Conservation (phyloP, 2,888 invertebrate genomes). For the Strigamia maritima region DNA sequence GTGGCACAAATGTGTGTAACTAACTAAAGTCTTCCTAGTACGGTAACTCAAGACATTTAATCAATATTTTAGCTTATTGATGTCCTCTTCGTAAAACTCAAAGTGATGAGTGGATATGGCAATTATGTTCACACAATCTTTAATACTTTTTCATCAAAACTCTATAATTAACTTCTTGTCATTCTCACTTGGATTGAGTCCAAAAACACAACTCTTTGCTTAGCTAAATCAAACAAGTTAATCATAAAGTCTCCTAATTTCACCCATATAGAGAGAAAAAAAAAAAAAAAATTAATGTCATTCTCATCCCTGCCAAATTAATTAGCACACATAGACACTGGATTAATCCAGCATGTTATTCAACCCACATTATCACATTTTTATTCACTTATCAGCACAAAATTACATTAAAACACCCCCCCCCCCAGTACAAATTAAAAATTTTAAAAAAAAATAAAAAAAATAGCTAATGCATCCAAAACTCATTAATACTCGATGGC, state of each 20-base stretch:
- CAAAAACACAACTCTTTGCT: constrained; percentile 22
- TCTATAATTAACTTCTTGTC: constrained; percentile 19
- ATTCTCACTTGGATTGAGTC: constrained; percentile 22
- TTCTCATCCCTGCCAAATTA: constrained; percentile 20
- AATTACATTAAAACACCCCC: not conserved
- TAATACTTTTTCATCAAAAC: not conserved
- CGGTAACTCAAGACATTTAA: too few species aligned
- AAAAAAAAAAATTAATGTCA: not conserved
- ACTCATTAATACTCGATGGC: not conserved
- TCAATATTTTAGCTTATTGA: too few species aligned
- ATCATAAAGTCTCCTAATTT: not conserved
- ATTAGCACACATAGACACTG: constrained; percentile 18
- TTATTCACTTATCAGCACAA: constrained; percentile 17
- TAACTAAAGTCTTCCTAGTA: too few species aligned
- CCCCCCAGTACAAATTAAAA: not conserved
- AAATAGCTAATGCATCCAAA: not conserved
- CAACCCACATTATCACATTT: constrained; percentile 13
- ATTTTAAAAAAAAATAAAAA: not conserved
- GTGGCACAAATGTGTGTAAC: too few species aligned
- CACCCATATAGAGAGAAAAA: not conserved
- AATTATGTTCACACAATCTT: not conserved
- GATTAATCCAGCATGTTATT: constrained; percentile 12
- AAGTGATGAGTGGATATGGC: not conserved
- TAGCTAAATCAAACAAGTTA: constrained; percentile 34
- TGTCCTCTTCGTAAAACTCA: not conserved